Evolutionary conservation across 1,140 invertebrate species (phyloP).

Genomic region (Cecropterus lyciades): DNA sequence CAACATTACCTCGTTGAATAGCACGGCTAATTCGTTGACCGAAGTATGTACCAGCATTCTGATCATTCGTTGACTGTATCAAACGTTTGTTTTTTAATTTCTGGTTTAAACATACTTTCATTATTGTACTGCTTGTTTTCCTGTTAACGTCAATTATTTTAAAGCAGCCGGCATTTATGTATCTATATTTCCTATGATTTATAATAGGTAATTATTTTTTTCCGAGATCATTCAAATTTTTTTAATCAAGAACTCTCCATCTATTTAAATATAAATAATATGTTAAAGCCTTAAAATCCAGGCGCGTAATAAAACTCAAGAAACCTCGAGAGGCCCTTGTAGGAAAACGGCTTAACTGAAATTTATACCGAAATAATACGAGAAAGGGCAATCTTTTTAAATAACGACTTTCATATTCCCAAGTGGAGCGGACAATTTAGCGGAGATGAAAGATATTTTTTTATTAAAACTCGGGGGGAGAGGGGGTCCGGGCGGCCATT

Average conservation of each 20-base stretch:
- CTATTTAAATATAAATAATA: conserved; percentile 26
- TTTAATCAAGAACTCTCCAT: conserved; percentile 14
- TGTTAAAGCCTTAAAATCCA: conserved; percentile 27
- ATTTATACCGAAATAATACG: conserved; percentile 83
- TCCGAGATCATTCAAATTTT: background rate
- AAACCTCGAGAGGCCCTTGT: conserved; percentile 60
- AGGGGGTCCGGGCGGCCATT: conserved; percentile 58
- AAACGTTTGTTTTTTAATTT: too few relatives aligned
- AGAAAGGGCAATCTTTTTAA: conserved; percentile 77
- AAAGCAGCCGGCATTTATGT: too few relatives aligned
- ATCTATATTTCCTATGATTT: too few relatives aligned
- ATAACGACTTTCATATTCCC: conserved; percentile 83
- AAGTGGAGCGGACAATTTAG: conserved; percentile 78
- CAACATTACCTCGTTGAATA: too few relatives aligned
- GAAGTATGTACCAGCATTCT: too few relatives aligned
- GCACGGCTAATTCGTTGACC: too few relatives aligned
- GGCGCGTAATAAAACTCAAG: conserved; percentile 56
- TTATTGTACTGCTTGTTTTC: too few relatives aligned
- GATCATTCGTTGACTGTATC: too few relatives aligned
- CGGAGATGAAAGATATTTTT: conserved; percentile 80
- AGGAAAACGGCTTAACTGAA: conserved; percentile 69
- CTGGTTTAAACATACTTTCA: too few relatives aligned
- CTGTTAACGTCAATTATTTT: too few relatives aligned
- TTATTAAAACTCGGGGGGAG: conserved; percentile 72
- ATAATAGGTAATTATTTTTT: background rate